These are phyloP conservation scores for Cranoglanis bouderius DNA, from an alignment of 2,113 vertebrate genomes.

Conservation along the genomic window DNA sequence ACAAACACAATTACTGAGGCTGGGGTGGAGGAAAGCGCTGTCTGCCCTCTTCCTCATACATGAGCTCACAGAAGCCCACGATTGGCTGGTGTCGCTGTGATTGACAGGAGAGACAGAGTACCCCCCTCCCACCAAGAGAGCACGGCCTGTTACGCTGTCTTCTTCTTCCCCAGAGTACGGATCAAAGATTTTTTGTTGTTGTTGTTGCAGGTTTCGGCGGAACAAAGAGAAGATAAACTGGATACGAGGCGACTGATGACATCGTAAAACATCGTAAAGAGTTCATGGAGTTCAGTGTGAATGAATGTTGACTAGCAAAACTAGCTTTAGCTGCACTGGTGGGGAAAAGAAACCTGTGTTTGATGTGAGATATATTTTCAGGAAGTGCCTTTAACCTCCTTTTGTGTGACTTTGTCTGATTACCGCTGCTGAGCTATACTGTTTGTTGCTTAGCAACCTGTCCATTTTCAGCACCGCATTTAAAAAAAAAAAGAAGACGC, in stretches of 20 bases:
- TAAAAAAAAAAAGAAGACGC: neutral
- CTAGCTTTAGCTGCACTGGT: neutral
- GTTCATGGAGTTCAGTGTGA: neutral
- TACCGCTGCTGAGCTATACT: neutral
- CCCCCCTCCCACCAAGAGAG: neutral
- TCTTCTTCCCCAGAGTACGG: neutral
- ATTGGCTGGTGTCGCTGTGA: neutral
- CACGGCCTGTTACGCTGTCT: neutral
- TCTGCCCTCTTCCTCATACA: neutral
- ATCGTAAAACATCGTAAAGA: neutral
- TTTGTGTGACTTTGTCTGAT: neutral
- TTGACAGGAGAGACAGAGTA: neutral
- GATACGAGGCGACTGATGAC: neutral
- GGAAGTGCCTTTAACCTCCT: neutral
- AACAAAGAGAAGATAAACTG: slow-evolving; percentile 71
- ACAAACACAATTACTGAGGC: neutral
- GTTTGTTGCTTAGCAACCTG: neutral
- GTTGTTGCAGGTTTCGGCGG: slow-evolving; percentile 70
- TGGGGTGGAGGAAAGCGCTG: neutral
- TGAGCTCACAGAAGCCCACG: neutral
- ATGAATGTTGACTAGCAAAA: neutral
- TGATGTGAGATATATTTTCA: neutral
- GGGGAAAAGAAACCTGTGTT: neutral
- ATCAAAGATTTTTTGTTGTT: too few species aligned
- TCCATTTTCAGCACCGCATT: neutral